A percentile compares a stretch with the other conserved stretches of the same genome.
phyloP scores from a whole-genome alignment of 2,113 vertebrate genomes.

The Zeus faber region DNA sequence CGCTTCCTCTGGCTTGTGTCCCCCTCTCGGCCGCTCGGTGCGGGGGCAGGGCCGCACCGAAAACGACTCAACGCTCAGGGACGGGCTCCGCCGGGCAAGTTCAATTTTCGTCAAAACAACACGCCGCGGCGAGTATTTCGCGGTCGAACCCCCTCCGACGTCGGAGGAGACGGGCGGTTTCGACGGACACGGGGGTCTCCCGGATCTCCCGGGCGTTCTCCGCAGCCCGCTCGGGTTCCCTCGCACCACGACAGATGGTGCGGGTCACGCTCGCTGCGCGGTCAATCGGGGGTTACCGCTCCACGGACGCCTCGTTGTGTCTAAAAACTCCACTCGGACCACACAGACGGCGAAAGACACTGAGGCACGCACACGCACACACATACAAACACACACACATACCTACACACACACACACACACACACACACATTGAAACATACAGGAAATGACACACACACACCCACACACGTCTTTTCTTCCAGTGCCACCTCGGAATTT shows the following conservation, averaged over 20 bases:
- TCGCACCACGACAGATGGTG: constrained; percentile 59
- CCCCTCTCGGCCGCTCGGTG: too few relatives aligned
- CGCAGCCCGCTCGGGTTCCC: too few relatives aligned
- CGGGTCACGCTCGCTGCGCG: constrained; percentile 39
- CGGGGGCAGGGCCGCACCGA: too few relatives aligned
- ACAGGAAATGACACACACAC: neutral
- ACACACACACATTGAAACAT: constrained; percentile 1
- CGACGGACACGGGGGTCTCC: too few relatives aligned
- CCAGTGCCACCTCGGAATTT: constrained; percentile 34
- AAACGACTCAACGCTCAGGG: too few relatives aligned
- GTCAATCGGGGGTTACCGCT: constrained; percentile 56
- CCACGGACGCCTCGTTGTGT: constrained; percentile 32
- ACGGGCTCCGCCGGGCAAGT: too few relatives aligned
- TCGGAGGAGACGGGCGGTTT: too few relatives aligned
- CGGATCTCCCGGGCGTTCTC: too few relatives aligned
- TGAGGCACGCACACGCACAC: neutral
- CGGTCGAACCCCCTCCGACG: too few relatives aligned
- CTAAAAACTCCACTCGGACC: constrained; percentile 48
- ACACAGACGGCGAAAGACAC: too few relatives aligned
- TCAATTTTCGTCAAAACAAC: too few relatives aligned
- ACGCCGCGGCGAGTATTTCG: too few relatives aligned
- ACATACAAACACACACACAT: constrained; percentile 14
- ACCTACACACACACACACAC: constrained; percentile 1
- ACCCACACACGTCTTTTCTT: neutral
- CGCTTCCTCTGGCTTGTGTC: constrained; percentile 39